Conservation (phyloP, 2,113 vertebrate species). For the Siphamia tubifer region DNA sequence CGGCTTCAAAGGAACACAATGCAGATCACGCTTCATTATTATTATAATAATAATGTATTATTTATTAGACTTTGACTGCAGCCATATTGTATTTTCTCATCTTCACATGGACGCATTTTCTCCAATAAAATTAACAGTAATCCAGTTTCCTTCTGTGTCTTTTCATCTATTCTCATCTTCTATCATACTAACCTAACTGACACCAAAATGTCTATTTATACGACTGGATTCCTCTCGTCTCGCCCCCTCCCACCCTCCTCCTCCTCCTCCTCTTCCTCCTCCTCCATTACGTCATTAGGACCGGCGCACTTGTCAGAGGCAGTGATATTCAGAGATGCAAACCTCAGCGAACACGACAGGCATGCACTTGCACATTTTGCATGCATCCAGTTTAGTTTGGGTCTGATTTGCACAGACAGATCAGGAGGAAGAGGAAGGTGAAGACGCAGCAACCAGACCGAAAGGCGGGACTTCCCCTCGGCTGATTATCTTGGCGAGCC, state of each 20-base stretch:
- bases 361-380: neutral
- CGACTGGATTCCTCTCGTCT: accelerated
- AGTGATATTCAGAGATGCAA: neutral
- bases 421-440: neutral
- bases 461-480: constrained; percentile 60
- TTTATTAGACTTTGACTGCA: no score
- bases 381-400: neutral
- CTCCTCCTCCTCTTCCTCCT: neutral
- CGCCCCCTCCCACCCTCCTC: no score
- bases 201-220: constrained; percentile 15
- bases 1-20: no score
- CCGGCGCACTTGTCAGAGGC: constrained; percentile 7
- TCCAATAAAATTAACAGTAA: no score
- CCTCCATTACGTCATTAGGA: constrained; percentile 62
- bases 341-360: neutral
- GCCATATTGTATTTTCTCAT: no score
- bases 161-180: neutral
- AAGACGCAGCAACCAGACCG: neutral
- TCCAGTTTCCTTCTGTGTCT: no score
- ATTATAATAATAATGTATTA: no score
- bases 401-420: neutral
- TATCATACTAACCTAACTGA: neutral
- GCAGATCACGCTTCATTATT: no score
- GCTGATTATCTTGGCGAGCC: constrained; percentile 44
- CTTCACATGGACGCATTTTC: neutral